Evolutionary conservation across 2,113 vertebrate genomes (phyloP), one percentile per base, ranked within the genome.

Genomic region (Corydoras maculifer): DNA sequence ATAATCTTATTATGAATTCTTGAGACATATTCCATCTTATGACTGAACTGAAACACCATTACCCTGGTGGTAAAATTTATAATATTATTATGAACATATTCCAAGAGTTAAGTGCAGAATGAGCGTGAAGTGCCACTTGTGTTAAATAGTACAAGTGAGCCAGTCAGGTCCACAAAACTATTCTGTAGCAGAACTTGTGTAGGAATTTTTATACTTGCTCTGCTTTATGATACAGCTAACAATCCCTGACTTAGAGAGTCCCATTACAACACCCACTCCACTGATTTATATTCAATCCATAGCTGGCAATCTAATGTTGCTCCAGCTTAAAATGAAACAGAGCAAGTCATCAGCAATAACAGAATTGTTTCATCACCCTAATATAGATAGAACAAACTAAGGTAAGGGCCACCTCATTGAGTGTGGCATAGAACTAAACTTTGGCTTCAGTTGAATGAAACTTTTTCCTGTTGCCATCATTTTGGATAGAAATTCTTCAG

Each of bases 291-390:
- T 85, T 80, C 73, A 65, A 69, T 59, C 32, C 71, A 50, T 58
- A 63, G 68, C 65, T 53, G 64, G 67, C 69, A 72, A 68, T 83
- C 78, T 72, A 82, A 58, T 75, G 78, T 76, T 77, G 70, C 75
- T 54, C 51, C 58, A 74, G 65, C 79, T 83, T 78, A 81, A 79
- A 81, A 77, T 78, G 73, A 69, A 78, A 58, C 55, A 12, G 50
- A 14, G 72, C 49, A 11, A 75, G 69, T 76, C 67, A 72, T 74
- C 68, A 76, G 59, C 58, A 66, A 71, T 72, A 76, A 76, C 73
- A 61, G 68, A 74, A 75, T 68, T 75, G 64, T 78, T 79, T 77
- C 31, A 59, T 55, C 59, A 57, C 48, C 62, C 64, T 77, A 75
- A 73, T 73, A 65, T 69, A 68, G 68, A 75, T 72, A 32, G 64